Base-by-base conservation (phyloP, 1,140 invertebrate species). In the Drosophila gunungcola region DNA sequence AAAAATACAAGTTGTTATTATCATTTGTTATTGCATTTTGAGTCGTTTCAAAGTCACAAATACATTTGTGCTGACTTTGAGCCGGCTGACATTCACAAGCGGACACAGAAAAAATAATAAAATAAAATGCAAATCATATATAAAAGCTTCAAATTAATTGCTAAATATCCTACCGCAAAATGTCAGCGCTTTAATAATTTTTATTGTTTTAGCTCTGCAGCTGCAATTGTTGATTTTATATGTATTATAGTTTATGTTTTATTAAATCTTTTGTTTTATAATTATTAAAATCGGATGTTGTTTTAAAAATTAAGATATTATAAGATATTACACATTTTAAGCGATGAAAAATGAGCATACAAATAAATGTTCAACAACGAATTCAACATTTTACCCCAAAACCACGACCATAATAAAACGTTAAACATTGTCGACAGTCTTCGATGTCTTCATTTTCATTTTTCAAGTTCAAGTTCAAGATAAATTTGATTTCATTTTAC, bases 391-490 rank as follows among this genome's bases (percentile, higher is more conserved):
- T 38, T 29, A 25, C 55, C 38, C 12, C 57, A 68, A 21, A 21
- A 36, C 64, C 64, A 54, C 36, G 29, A 4, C 54, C 16, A 54
- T 13, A 21, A 54, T 13, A 21, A 54, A 41, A 9, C 38, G 38
- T 62, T 42, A 39, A 65, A 54, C 72, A 51, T 48, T 60, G 54
- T 48, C 57, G 21, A 48, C 72, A 25, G 13, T 61, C 73, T 65
- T 83, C 80, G 80, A 88, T 89, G 84, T 77, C 84, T 88, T 88
- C 77, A 72, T 89, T 70, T 70, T 70, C 51, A 56, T 69, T 70
- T 70, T 85, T 89, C 84, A 89, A 89, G 84, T 89, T 89, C 84
- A 89, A 89, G 84, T 89, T 89, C 84, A 90, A 89, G 78, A 89
- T 90, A 89, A 89, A 89, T 89, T 90, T 89, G 79, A 89, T 89